A percentile compares a stretch with the other conserved stretches of the same genome.
Evolutionary conservation across 2,113 vertebrate genomes (phyloP).

Genomic region (Hemiprocne comata): DNA sequence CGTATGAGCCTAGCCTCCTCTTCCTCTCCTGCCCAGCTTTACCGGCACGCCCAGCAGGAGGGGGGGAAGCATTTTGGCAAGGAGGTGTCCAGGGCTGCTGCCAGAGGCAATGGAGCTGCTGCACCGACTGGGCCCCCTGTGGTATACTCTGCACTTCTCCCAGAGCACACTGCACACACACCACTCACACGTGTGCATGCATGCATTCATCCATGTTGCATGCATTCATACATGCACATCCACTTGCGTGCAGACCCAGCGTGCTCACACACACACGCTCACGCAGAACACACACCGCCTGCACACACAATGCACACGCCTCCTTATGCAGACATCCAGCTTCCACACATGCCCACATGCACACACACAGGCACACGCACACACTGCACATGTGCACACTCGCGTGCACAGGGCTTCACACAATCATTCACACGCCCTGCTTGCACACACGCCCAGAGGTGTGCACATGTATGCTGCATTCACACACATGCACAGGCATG

Average conservation of each 20-base stretch:
- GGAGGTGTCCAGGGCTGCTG: background rate
- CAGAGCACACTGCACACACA: no score
- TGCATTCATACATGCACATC: accelerated
- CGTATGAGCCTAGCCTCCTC: background rate
- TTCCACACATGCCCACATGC: accelerated
- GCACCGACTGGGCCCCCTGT: background rate
- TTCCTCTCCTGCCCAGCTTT: background rate
- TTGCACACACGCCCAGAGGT: accelerated
- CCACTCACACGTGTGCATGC: no score
- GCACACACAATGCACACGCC: accelerated
- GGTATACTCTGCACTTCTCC: background rate
- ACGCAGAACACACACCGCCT: accelerated
- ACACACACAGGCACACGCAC: accelerated
- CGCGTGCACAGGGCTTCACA: background rate
- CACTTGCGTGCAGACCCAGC: accelerated
- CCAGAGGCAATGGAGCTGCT: accelerated
- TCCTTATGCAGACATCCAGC: accelerated
- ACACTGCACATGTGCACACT: accelerated
- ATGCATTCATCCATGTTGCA: accelerated
- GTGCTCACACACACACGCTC: background rate
- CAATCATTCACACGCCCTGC: background rate
- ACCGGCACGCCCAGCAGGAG: background rate
- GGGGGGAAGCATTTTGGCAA: background rate
- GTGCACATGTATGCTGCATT: accelerated
- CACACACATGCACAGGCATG: background rate